Conservation (phyloP, 2,113 vertebrate genomes). For the Chaetodon trifascialis region DNA sequence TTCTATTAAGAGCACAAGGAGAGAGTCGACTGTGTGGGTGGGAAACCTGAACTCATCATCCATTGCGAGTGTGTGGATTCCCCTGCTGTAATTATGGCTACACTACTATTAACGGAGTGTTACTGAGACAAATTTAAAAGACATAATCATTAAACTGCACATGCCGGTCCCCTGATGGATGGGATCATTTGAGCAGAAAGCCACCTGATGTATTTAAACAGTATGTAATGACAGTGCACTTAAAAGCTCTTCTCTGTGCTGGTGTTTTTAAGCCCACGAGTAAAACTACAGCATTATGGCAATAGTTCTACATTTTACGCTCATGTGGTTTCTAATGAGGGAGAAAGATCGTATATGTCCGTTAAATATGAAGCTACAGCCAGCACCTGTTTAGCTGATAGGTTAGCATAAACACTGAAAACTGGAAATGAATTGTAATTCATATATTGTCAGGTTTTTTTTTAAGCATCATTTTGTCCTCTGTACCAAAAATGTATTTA, state of each 20-base stretch:
- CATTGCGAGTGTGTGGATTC: constrained; percentile 19
- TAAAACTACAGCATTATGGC: not conserved
- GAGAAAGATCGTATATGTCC: not conserved
- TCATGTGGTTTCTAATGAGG: not conserved
- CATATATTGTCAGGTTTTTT: not conserved
- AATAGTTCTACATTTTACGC: not conserved
- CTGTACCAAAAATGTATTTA: not conserved
- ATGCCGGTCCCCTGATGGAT: constrained; percentile 45
- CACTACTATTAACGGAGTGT: constrained; percentile 37
- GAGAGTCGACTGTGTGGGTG: not conserved
- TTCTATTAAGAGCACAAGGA: not conserved
- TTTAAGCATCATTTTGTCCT: not conserved
- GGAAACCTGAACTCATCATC: constrained; percentile 28
- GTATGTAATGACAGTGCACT: constrained; percentile 41
- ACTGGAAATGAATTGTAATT: not conserved
- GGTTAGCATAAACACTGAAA: not conserved
- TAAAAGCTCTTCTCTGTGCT: constrained; percentile 46
- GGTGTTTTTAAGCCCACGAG: not conserved
- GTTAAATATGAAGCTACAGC: not conserved
- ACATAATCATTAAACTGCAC: constrained; percentile 54
- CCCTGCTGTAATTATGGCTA: constrained; percentile 35
- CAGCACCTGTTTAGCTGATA: not conserved
- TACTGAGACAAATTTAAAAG: constrained; percentile 65
- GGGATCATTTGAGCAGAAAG: constrained; percentile 46
- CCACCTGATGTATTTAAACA: constrained; percentile 58